phyloP scores from a whole-genome alignment of 2,888 invertebrate species.

The Trichogramma dendrolimi region DNA sequence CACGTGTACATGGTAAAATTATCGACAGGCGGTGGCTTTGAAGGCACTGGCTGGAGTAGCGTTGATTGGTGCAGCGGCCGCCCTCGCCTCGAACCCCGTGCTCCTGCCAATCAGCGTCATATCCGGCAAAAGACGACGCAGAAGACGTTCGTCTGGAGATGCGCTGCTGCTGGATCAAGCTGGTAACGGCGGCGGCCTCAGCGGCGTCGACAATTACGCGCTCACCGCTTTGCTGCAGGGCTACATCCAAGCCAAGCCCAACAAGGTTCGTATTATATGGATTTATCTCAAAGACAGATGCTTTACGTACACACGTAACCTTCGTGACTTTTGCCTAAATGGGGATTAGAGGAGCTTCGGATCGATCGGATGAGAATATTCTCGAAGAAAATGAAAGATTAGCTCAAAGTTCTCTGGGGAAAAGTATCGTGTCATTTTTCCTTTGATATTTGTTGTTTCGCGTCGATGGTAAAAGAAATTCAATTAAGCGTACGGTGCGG shows the following conservation, averaged over 20 bases:
- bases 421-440: neutral
- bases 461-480: no score
- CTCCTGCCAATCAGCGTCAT: constrained; percentile 74
- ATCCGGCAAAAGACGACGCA: constrained; percentile 56
- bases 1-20: neutral
- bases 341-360: no score
- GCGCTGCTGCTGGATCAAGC: constrained; percentile 28
- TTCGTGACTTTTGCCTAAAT: no score
- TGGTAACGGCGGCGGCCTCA: constrained; percentile 20
- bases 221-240: constrained; percentile 25
- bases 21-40: constrained; percentile 57
- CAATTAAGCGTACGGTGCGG: no score
- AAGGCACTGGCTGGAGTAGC: constrained; percentile 75
- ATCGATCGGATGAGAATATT: no score
- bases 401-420: no score
- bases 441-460: neutral
- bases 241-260: constrained; percentile 18
- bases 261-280: constrained; percentile 17
- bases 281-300: no score
- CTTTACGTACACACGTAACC: no score
- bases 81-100: constrained; percentile 72
- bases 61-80: constrained; percentile 73
- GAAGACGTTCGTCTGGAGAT: constrained; percentile 50
- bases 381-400: no score
- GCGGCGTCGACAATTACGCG: constrained; percentile 34